These are phyloP conservation scores for Dipodomys spectabilis DNA, from an alignment of 2,113 vertebrate genomes.

Conservation along the genomic window DNA sequence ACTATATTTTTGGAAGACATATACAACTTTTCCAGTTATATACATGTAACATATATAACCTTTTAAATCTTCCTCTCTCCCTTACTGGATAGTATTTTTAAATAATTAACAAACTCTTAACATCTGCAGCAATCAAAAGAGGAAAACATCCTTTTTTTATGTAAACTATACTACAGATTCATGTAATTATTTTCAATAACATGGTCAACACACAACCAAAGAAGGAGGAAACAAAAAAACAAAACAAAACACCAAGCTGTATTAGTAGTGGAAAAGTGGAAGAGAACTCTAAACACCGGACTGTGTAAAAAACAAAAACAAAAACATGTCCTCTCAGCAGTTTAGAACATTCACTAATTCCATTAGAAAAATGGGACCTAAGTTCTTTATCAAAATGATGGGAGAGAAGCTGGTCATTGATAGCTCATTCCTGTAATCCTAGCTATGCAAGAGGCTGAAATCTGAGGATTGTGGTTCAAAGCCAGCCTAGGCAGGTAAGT, in stretches of 20 bases:
- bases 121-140: conserved; percentile 73
- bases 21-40: conserved; percentile 69
- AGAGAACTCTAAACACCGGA: conserved; percentile 74
- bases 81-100: conserved; percentile 67
- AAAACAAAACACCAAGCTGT: conserved; percentile 64
- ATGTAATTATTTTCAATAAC: conserved; percentile 78
- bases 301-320: conserved; percentile 46
- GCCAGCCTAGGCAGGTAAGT: no score
- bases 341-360: conserved; percentile 66
- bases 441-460: no score
- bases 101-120: conserved; percentile 81
- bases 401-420: neutral
- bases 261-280: conserved; percentile 67
- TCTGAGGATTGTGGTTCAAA: no score
- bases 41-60: conserved; percentile 72
- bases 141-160: conserved; percentile 75
- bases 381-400: conserved; percentile 70
- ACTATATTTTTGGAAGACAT: conserved; percentile 85
- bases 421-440: no score
- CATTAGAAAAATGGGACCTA: conserved; percentile 70
- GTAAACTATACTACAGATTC: conserved; percentile 76
- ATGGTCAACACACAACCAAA: conserved; percentile 61
- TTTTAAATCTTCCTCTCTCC: conserved; percentile 70
- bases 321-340: conserved; percentile 63
- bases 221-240: neutral